phyloP scores from a whole-genome alignment of 2,888 invertebrate genomes.

The Lithophane socia region DNA sequence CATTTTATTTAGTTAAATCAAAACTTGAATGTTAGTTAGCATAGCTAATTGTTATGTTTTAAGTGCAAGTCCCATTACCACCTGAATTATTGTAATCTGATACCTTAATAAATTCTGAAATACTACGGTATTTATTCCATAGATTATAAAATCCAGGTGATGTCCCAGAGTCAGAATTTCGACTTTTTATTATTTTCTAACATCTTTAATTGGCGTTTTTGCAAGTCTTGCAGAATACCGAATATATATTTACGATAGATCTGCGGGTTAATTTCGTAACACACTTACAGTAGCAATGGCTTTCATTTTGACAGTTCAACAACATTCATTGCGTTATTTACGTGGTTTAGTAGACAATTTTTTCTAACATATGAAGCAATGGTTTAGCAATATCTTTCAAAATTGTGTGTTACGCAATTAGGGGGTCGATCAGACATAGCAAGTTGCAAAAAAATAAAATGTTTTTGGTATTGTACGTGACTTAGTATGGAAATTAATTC shows the following conservation, averaged over 20 bases:
- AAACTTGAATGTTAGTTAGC: neutral
- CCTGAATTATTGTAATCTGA: neutral
- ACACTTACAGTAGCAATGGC: too few species aligned
- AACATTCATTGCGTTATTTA: too few species aligned
- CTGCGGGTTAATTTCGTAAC: too few species aligned
- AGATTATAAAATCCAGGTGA: neutral
- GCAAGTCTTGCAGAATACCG: neutral
- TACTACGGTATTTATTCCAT: too few species aligned
- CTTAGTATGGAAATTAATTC: slow-evolving; percentile 49
- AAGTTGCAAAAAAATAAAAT: neutral
- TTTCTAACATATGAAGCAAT: too few species aligned
- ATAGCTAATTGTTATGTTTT: neutral
- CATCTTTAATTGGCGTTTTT: too few species aligned
- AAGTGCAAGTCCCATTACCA: neutral
- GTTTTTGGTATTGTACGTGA: slow-evolving; percentile 1
- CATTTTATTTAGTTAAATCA: neutral
- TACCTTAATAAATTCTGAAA: neutral
- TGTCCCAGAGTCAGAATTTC: neutral
- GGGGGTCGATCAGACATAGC: neutral
- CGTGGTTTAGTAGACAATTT: too few species aligned
- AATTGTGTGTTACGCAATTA: too few species aligned
- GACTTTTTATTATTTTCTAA: neutral
- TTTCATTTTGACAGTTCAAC: too few species aligned
- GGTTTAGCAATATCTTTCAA: too few species aligned
- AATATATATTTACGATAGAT: slow-evolving; percentile 13